A percentile compares a stretch with the other conserved stretches of the same genome.
phyloP scores from a whole-genome alignment of 1,140 invertebrate genomes.

The Mylabris phalerata region DNA sequence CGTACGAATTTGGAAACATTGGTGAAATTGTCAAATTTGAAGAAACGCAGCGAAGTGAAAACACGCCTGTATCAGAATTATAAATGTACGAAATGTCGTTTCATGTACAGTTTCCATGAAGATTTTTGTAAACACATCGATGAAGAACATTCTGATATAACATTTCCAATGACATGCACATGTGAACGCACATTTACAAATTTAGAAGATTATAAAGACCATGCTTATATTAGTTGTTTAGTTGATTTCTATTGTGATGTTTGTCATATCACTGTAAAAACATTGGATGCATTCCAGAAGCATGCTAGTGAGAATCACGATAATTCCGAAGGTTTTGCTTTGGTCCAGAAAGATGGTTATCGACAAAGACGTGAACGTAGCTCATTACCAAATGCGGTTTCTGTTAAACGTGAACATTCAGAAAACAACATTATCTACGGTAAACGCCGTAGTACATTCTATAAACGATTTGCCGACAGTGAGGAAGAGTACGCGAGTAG shows the following conservation, averaged over 20 bases:
- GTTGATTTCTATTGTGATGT: conserved; percentile 36
- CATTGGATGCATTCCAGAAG: conserved; percentile 30
- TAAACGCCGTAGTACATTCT: conserved; percentile 14
- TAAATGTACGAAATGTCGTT: conserved; percentile 34
- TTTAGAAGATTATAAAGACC: conserved; percentile 32
- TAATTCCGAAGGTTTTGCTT: conserved; percentile 32
- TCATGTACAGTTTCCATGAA: conserved; percentile 34
- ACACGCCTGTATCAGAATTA: conserved; percentile 35
- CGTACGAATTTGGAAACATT: conserved; percentile 25
- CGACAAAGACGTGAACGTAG: not conserved
- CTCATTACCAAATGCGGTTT: no score
- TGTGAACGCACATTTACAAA: conserved; percentile 28
- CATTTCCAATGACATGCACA: conserved; percentile 23
- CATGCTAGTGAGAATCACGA: conserved; percentile 33
- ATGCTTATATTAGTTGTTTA: conserved; percentile 32
- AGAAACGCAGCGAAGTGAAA: conserved; percentile 30
- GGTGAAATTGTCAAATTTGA: conserved; percentile 29
- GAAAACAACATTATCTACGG: conserved; percentile 15
- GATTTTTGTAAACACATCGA: conserved; percentile 35
- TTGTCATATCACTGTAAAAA: conserved; percentile 29
- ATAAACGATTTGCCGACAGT: not conserved
- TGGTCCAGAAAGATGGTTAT: conserved; percentile 14
- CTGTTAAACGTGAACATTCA: conserved; percentile 7
- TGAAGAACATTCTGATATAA: conserved; percentile 25
- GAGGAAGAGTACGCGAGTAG: not conserved